phyloP scores from a whole-genome alignment of 2,113 vertebrate species.

The Pterocles gutturalis region DNA sequence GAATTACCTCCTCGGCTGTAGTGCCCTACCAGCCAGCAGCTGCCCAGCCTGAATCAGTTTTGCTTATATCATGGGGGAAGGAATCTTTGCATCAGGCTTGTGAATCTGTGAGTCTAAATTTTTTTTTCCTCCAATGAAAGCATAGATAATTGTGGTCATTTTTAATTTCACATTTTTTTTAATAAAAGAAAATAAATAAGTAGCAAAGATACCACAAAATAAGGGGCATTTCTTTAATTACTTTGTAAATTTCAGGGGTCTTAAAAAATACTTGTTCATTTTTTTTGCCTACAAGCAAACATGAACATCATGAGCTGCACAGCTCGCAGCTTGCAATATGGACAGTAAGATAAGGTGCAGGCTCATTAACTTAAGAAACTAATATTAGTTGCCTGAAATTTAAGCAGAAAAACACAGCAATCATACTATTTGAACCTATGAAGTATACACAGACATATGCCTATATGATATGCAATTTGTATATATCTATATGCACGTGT shows the following conservation, averaged over 20 bases:
- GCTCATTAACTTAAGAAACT: constrained; percentile 48
- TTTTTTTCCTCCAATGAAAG: not conserved
- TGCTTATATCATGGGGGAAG: not conserved
- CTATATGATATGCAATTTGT: not conserved
- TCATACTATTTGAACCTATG: not conserved
- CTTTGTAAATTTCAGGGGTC: not conserved
- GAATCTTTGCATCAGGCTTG: not conserved
- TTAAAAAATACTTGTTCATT: not conserved
- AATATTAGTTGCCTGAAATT: constrained; percentile 20
- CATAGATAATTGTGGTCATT: not conserved
- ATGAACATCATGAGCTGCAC: not conserved
- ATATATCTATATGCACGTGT: not conserved
- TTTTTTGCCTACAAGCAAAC: constrained; percentile 19
- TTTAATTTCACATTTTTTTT: not conserved
- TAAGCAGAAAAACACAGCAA: constrained; percentile 14
- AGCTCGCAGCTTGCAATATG: constrained; percentile 45
- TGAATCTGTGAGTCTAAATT: not conserved
- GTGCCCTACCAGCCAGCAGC: not conserved
- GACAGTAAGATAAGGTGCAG: constrained; percentile 51
- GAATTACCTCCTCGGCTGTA: not conserved
- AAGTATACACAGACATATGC: not conserved
- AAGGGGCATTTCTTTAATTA: not conserved
- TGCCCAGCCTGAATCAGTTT: not conserved
- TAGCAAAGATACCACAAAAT: not conserved
- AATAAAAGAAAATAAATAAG: not conserved